A percentile compares a stretch with the other conserved stretches of the same genome.
phyloP scores from a whole-genome alignment of 1,140 invertebrate genomes.

The Drosophila ficusphila region DNA sequence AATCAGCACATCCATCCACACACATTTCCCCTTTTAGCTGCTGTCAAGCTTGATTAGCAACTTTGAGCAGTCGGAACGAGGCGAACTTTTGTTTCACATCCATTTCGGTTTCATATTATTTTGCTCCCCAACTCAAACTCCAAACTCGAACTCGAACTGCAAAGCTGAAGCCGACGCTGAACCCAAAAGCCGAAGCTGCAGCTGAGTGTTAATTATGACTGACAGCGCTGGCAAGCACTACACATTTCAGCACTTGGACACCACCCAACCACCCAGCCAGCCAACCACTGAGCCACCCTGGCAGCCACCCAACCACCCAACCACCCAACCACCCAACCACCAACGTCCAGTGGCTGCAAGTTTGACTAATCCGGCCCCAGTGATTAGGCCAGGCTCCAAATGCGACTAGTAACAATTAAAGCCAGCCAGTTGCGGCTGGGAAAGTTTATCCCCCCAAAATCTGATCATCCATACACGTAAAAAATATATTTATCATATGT shows the following conservation, averaged over 20 bases:
- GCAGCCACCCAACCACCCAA: background rate
- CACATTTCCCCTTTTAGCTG: background rate
- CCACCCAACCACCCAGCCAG: background rate
- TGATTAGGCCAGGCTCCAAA: conserved; percentile 75
- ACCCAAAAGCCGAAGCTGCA: conserved; percentile 5
- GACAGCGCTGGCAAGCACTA: conserved; percentile 52
- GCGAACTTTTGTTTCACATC: conserved; percentile 64
- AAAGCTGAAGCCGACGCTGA: background rate
- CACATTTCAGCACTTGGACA: conserved; percentile 45
- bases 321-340: background rate
- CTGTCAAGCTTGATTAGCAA: conserved; percentile 63
- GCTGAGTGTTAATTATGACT: conserved; percentile 68
- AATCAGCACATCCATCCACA: background rate
- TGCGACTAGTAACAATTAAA: conserved; percentile 74
- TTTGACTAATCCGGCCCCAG: conserved; percentile 64
- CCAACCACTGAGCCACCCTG: conserved; percentile 8
- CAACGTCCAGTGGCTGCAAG: conserved; percentile 8
- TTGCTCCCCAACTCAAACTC: conserved; percentile 13
- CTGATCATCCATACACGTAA: background rate
- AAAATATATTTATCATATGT: too few relatives aligned
- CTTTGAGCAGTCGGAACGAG: conserved; percentile 35
- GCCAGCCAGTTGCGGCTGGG: conserved; percentile 50
- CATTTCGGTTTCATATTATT: conserved; percentile 63
- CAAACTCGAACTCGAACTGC: conserved; percentile 6
- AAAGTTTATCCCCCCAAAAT: conserved; percentile 29